phyloP scores from a whole-genome alignment of 2,888 invertebrate genomes.

The Hirtodrosophila cameraria region DNA sequence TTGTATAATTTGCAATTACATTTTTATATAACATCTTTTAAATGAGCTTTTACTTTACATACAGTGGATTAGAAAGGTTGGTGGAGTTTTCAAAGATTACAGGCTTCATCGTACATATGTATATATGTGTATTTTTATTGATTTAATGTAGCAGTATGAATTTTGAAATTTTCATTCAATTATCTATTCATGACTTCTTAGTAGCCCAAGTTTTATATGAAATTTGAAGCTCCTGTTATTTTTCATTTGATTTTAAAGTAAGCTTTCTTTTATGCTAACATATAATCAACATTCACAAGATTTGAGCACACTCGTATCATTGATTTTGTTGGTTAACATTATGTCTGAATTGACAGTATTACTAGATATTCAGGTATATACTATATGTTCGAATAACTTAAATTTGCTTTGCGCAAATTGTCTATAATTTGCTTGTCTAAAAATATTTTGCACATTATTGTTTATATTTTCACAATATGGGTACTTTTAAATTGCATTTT shows the following conservation, averaged over 20 bases:
- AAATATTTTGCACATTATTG: slow-evolving; percentile 25
- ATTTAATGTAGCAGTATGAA: slow-evolving; percentile 67
- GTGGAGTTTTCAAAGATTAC: slow-evolving; percentile 50
- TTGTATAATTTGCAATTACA: slow-evolving; percentile 5
- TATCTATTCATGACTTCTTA: slow-evolving; percentile 17
- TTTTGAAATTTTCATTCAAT: slow-evolving; percentile 28
- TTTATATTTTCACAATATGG: too few relatives aligned
- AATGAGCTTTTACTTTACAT: slow-evolving; percentile 41
- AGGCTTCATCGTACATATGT: slow-evolving; percentile 44
- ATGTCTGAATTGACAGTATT: slow-evolving; percentile 64
- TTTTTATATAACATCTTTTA: slow-evolving; percentile 7
- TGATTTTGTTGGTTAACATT: slow-evolving; percentile 17
- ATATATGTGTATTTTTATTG: slow-evolving; percentile 41
- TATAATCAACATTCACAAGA: slow-evolving; percentile 5
- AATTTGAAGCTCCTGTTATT: slow-evolving; percentile 66
- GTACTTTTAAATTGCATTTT: slow-evolving; percentile 35
- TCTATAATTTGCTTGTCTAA: slow-evolving; percentile 37
- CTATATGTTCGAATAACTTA: slow-evolving; percentile 15
- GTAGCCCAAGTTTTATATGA: slow-evolving; percentile 59
- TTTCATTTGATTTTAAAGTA: slow-evolving; percentile 47
- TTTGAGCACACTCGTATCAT: slow-evolving; percentile 31
- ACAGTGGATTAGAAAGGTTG: slow-evolving; percentile 48
- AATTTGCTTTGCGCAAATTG: slow-evolving; percentile 60
- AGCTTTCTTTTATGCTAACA: slow-evolving; percentile 30
- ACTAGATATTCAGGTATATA: slow-evolving; percentile 29